Evolutionary conservation across 2,888 invertebrate species (phyloP), one percentile per base, ranked within the genome.

Genomic region (Lasioglossum oenotherae): DNA sequence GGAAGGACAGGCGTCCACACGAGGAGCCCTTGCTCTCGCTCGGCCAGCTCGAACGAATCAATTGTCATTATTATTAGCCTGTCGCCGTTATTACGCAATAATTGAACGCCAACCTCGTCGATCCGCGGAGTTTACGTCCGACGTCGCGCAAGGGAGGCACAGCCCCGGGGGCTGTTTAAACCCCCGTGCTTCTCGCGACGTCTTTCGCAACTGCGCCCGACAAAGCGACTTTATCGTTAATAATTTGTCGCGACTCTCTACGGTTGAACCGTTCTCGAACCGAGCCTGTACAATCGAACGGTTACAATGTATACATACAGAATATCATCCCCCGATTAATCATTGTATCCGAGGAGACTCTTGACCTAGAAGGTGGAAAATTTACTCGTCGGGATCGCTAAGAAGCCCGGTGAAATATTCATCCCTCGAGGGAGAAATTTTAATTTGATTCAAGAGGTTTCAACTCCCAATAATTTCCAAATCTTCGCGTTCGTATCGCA

Each of bases 21-120:
- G 53, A 53, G 53, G 8, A 53, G 53, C 53, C 53, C 53, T n/a
- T 53, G 53, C 53, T 53, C 53, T n/a, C 53, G 53, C 53, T 53
- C 53, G 53, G 10, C 53, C 53, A 53, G n/a, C 53, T 23, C 53
- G 53, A 49, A 49, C 49, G 19, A n/a, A 53, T 53, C 53, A 53
- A 53, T 53, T 53, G 60, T 60, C 60, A 60, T 60, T 27, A 27
- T 60, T 60, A 60, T 60, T 60, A 60, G 60, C 27, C 60, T 27
- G 27, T 27, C 60, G 27, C 27, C 16, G 31, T 60, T 60, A 60
- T 60, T 60, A 16, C 60, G 60, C 60, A 60, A 60, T 60, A 60
- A 60, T 60, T 60, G 60, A 60, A 27, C 60, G 60, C 27, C 60
- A 16, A 16, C 60, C 27, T 60, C 60, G 60, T 60, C 60, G 60